Evolutionary conservation across 2,888 invertebrate species (phyloP), one percentile per base, ranked within the genome.

Genomic region (Cerceris rybyensis): DNA sequence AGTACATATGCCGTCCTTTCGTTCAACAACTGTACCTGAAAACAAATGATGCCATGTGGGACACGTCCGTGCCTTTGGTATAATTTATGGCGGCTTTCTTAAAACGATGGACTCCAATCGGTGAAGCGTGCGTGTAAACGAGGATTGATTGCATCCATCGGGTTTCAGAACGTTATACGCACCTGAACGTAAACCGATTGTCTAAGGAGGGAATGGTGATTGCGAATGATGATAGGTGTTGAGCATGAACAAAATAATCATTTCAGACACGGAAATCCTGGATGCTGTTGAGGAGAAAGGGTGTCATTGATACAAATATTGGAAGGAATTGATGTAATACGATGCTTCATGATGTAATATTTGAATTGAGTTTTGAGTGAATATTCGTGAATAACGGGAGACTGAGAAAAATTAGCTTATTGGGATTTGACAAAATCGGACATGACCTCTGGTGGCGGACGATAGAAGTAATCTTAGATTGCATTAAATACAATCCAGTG

Each of bases 61-160:
- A 82, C 84, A 77, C 59, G 82, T 76, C 64, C 57, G 63, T 72
- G 68, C 49, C 13, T 2, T 17, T 42, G 66, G 68, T 58, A 84
- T 82, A 84, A 84, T 84, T 84, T 84, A 84, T 75, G 80, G 76
- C 64, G 54, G 78, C 85, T 84, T 84, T 82, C 85, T 80, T 80
- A 81, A 84, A 84, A 84, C 79, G 84, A 70, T 67, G 78, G 69
- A 70, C 72, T 67, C 79, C 82, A 77, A 70, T 68, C 61, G 79
- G 60, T 67, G 75, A 81, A 79, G 74, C 60, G 67, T 70, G 68
- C 80, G 79, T 65, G 70, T 75, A 81, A 83, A 81, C 78, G 83
- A 83, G 74, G 80, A 84, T 84, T 84, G 82, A 84, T 84, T 75
- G 73, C 80, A 65, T 72, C 75, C 75, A 63, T 64, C 14, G 39